phyloP scores from a whole-genome alignment of 2,797 vertebrate species.

The Glyptemys insculpta region DNA sequence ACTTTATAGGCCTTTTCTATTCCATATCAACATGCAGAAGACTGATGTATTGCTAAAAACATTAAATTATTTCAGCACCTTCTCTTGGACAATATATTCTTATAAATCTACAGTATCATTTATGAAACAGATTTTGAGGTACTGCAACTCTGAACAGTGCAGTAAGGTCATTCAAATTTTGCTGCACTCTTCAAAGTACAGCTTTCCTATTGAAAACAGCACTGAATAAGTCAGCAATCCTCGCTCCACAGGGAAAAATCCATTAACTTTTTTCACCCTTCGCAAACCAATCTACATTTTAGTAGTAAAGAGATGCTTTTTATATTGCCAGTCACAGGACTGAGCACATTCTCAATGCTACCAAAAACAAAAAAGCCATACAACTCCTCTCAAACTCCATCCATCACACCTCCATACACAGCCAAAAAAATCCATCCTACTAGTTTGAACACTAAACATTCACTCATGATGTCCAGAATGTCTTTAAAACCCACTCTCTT shows the following conservation, averaged over 20 bases:
- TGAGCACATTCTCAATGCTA: background rate
- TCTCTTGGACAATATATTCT: background rate
- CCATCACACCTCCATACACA: background rate
- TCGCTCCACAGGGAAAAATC: background rate
- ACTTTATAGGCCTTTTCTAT: background rate
- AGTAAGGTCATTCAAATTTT: background rate
- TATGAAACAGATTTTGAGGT: background rate
- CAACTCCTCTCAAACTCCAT: background rate
- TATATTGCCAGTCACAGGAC: background rate
- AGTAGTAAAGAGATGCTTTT: background rate
- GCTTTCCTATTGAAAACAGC: background rate
- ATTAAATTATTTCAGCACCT: background rate
- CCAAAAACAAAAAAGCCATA: background rate
- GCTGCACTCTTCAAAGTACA: background rate
- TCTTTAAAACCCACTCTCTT: background rate
- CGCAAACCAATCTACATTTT: background rate
- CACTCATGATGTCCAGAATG: background rate
- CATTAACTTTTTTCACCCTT: background rate
- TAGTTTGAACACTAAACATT: background rate
- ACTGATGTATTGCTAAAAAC: background rate
- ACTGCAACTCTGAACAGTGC: background rate
- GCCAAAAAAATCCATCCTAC: background rate
- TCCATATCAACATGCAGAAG: background rate
- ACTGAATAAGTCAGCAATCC: background rate
- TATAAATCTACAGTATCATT: background rate